A percentile compares a stretch with the other conserved stretches of the same genome.
Conservation (phyloP, 2,113 vertebrate genomes). For the Picathartes gymnocephalus region DNA sequence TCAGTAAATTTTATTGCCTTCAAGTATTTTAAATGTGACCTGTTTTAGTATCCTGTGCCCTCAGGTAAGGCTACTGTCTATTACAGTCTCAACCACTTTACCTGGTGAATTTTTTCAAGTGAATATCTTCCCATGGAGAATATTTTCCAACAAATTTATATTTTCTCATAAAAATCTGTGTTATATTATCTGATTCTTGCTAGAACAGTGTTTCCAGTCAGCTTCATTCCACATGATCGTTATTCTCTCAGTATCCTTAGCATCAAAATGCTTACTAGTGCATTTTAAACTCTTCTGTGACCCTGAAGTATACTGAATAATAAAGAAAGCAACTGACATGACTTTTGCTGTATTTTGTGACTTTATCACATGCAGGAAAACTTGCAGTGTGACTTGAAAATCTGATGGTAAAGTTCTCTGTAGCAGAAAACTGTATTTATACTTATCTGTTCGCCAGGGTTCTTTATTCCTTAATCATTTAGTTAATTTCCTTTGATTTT, state of each 20-base stretch:
- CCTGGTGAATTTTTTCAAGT: not conserved
- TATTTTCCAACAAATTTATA: not conserved
- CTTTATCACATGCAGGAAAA: not conserved
- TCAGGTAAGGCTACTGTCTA: not conserved
- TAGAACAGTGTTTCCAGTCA: not conserved
- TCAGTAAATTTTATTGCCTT: not conserved
- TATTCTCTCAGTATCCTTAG: not conserved
- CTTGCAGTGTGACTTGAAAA: not conserved
- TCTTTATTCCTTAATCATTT: not conserved
- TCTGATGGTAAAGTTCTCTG: not conserved
- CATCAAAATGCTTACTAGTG: not conserved
- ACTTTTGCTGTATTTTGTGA: not conserved
- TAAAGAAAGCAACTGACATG: conserved; percentile 8
- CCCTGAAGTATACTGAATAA: not conserved
- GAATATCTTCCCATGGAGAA: not conserved
- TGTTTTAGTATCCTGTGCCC: not conserved
- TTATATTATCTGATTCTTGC: not conserved
- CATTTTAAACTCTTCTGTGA: conserved; percentile 13
- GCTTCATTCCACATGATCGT: not conserved
- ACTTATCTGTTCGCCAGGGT: not conserved
- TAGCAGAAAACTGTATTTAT: not conserved
- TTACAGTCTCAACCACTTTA: not conserved
- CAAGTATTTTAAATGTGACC: not conserved
- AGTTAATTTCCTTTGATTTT: not conserved
- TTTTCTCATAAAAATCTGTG: not conserved